Evolutionary conservation across 2,113 vertebrate species (phyloP).

Genomic region (Centropus bengalensis): DNA sequence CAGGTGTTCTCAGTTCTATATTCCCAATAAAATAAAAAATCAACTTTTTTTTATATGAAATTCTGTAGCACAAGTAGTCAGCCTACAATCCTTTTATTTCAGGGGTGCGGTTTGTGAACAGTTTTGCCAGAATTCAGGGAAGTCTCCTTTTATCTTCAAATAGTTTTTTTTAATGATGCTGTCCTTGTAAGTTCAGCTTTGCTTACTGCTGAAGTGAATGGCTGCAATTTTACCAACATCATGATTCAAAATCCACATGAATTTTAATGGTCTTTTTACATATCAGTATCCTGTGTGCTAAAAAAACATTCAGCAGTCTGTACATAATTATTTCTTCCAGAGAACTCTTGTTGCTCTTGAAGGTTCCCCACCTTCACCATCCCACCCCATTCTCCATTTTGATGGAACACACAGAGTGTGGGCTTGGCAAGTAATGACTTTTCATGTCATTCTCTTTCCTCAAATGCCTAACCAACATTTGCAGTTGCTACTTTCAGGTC

Average conservation of each 20-base stretch:
- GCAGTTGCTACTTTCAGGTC: neutral
- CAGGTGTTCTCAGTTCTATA: neutral
- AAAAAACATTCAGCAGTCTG: neutral
- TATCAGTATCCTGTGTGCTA: neutral
- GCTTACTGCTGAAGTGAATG: neutral
- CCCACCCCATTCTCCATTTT: neutral
- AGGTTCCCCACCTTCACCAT: neutral
- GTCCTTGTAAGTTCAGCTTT: neutral
- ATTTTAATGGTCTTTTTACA: neutral
- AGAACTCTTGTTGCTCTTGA: neutral
- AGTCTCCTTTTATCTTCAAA: neutral
- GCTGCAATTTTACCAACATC: neutral
- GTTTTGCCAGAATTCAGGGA: neutral
- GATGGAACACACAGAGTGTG: neutral
- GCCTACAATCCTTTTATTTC: neutral
- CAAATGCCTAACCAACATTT: neutral
- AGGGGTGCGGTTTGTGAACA: neutral
- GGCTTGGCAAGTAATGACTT: neutral
- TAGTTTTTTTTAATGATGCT: neutral
- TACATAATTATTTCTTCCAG: neutral
- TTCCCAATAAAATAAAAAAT: neutral
- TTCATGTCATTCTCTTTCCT: neutral
- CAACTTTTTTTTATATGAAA: neutral
- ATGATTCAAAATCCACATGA: neutral
- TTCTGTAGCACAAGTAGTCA: neutral